Evolutionary conservation across 2,797 vertebrate genomes (phyloP).

Genomic region (Carduelis carduelis): DNA sequence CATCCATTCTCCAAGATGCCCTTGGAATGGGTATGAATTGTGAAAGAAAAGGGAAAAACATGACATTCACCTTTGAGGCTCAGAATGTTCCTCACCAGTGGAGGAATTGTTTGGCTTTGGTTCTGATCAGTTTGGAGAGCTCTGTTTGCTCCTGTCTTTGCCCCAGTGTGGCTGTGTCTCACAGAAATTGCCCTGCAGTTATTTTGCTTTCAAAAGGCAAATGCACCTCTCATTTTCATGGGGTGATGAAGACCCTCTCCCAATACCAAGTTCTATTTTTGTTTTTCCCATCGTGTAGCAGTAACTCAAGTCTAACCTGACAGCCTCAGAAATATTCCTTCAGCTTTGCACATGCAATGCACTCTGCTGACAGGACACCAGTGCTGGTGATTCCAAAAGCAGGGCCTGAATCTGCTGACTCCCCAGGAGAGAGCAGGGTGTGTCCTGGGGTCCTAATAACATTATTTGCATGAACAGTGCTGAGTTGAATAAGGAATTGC

Average conservation of each 20-base stretch:
- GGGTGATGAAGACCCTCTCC: neutral
- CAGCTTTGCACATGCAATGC: rapidly evolving
- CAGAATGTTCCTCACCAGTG: neutral
- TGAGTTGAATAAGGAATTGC: neutral
- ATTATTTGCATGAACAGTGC: neutral
- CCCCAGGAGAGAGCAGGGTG: neutral
- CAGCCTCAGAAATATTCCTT: neutral
- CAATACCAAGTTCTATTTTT: neutral
- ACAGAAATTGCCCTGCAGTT: neutral
- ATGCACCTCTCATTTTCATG: neutral
- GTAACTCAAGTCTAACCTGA: neutral
- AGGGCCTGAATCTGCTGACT: neutral
- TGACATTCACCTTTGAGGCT: neutral
- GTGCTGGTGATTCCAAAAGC: neutral
- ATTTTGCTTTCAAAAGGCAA: neutral
- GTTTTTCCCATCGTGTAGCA: neutral
- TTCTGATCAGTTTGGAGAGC: neutral
- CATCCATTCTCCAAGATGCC: neutral
- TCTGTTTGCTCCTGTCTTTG: neutral
- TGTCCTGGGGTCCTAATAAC: neutral
- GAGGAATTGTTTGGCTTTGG: neutral
- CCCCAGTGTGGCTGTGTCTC: neutral
- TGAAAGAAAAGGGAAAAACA: rapidly evolving
- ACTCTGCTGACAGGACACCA: neutral
- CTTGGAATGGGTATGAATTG: neutral